Evolutionary conservation across 2,888 invertebrate species (phyloP).

Genomic region (Coremacera marginata): DNA sequence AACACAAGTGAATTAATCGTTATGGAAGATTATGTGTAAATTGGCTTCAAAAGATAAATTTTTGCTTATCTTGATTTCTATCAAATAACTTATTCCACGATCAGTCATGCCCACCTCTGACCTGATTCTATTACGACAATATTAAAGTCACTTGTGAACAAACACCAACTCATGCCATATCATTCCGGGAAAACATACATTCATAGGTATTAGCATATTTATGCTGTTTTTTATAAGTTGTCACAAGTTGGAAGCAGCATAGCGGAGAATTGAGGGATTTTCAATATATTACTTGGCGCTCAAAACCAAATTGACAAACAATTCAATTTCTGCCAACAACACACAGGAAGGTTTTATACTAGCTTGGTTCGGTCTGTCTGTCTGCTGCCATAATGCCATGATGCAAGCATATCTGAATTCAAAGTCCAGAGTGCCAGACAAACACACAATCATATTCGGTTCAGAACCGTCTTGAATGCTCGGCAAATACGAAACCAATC

Average conservation of each 20-base stretch:
- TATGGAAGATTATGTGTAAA: too few species aligned
- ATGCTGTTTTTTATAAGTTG: slow-evolving; percentile 25
- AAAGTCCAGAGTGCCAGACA: background rate
- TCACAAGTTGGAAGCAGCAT: slow-evolving; percentile 3
- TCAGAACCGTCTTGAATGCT: slow-evolving; percentile 5
- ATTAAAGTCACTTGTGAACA: slow-evolving; percentile 16
- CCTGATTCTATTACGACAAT: background rate
- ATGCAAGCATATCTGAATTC: background rate
- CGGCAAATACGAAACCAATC: slow-evolving; percentile 35
- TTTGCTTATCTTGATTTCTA: too few species aligned
- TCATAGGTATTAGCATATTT: slow-evolving; percentile 31
- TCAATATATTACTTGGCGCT: slow-evolving; percentile 36
- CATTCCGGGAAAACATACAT: slow-evolving; percentile 24
- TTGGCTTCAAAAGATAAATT: too few species aligned
- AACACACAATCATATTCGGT: slow-evolving; percentile 22
- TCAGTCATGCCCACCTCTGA: slow-evolving; percentile 11
- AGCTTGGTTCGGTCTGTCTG: background rate
- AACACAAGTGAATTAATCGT: too few species aligned
- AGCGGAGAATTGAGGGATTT: background rate
- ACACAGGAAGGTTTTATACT: background rate
- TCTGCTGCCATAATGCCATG: background rate
- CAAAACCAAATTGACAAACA: slow-evolving; percentile 37
- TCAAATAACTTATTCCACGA: background rate
- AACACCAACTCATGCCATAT: slow-evolving; percentile 10
- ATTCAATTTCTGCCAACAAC: slow-evolving; percentile 30